Evolutionary conservation across 2,888 invertebrate genomes (phyloP), one percentile per base, ranked within the genome.

Genomic region (Nomada lathburiana): DNA sequence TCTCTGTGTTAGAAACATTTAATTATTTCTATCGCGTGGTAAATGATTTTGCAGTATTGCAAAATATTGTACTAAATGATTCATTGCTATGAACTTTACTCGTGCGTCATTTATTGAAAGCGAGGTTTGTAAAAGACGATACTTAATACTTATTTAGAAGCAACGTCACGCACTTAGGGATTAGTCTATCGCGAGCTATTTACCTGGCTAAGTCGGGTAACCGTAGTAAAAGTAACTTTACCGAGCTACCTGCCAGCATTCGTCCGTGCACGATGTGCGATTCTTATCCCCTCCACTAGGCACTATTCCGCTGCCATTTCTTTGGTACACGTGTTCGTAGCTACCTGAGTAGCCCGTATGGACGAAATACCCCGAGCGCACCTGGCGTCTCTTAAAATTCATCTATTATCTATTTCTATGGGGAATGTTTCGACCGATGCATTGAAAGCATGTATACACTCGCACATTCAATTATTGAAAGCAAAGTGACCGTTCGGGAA

Each of bases 251-350:
- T 42, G 64, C 29, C 71, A 71, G 62, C 65, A 73, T 83, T 74
- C 67, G 74, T 65, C 50, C 73, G 73, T 59, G 64, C 68, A 68
- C 74, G 78, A 84, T 82, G 89, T 82, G 69, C 82, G 78, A 64
- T 69, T 26, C 52, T 72, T 76, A 80, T 81, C 82, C 87, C 84
- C 76, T 72, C 88, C 50, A 62, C 52, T 36, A 36, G 16, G 11
- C 23, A 29, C 20, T 53, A 18, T 57, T 55, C 63, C 73, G 55
- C 60, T 67, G 75, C 64, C 65, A 83, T 67, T 71, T 57, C 60
- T 23, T 70, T 77, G 70, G 64, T 76, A 80, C 87, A 86, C 86
- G 87, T 86, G 86, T 85, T 87, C 76, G 59, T 71, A 76, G 77
- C 82, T 82, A 75, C 76, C 73, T 62, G 20, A 78, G 78, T 80